These are phyloP conservation scores for Condylostylus longicornis DNA, from an alignment of 1,140 invertebrate genomes.

Conservation along the genomic window DNA sequence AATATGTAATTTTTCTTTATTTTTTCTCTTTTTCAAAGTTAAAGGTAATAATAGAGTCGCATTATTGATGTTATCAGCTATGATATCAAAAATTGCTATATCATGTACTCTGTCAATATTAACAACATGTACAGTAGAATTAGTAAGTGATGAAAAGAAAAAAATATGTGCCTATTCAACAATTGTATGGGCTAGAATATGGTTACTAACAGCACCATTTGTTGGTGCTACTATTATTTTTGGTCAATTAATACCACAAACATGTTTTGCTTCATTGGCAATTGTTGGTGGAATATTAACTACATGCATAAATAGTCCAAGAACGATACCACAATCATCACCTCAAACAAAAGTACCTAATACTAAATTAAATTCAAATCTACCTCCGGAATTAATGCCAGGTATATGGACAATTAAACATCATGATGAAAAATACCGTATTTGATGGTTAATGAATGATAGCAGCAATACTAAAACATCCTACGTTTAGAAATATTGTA, in stretches of 20 bases:
- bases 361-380: conserved; percentile 27
- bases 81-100: conserved; percentile 30
- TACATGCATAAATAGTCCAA: conserved; percentile 23
- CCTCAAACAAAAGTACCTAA: no score
- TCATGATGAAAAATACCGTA: conserved; percentile 18
- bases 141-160: conserved; percentile 24
- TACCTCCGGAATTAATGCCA: conserved; percentile 29
- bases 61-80: conserved; percentile 25
- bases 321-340: conserved; percentile 25
- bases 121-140: conserved; percentile 29
- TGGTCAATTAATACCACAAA: conserved; percentile 27
- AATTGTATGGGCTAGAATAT: conserved; percentile 30
- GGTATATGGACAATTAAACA: conserved; percentile 30
- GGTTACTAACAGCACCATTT: conserved; percentile 29
- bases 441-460: conserved; percentile 12
- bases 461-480: no score
- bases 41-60: conserved; percentile 20
- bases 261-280: conserved; percentile 23
- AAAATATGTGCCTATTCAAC: conserved; percentile 28
- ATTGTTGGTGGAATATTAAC: conserved; percentile 24
- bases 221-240: conserved; percentile 25
- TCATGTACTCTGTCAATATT: conserved; percentile 27
- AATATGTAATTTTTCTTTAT: conserved; percentile 3
- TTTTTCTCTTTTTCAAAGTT: conserved; percentile 11
- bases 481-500: no score